phyloP scores from a whole-genome alignment of 2,888 invertebrate species.

The Agrochola macilenta region DNA sequence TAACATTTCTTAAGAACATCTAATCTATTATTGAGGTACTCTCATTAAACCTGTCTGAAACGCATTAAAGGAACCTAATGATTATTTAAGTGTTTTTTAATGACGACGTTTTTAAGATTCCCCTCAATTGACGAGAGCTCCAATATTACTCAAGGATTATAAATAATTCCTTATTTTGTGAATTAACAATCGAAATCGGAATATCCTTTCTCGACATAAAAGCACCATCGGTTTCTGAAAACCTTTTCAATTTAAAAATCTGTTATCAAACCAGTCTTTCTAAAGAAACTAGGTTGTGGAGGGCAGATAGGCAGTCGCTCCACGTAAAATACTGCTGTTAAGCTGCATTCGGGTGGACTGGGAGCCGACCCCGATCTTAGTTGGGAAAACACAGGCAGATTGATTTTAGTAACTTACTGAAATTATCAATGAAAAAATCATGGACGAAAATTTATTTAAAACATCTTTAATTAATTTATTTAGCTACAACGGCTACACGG shows the following conservation, averaged over 20 bases:
- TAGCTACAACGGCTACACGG: too few relatives aligned
- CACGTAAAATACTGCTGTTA: too few relatives aligned
- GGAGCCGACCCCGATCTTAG: not conserved
- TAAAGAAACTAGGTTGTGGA: not conserved
- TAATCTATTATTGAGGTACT: not conserved
- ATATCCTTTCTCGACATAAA: not conserved
- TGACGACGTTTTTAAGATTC: conserved; percentile 16
- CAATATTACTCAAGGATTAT: conserved; percentile 19
- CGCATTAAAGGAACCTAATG: conserved; percentile 15
- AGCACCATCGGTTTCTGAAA: not conserved
- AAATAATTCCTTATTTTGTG: conserved; percentile 13
- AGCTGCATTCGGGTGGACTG: not conserved
- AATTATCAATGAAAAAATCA: too few relatives aligned
- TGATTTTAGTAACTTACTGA: too few relatives aligned
- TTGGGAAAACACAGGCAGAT: not conserved
- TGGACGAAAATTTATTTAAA: too few relatives aligned
- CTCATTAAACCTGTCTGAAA: conserved; percentile 22
- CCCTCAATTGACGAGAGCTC: not conserved
- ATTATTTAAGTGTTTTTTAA: conserved; percentile 44
- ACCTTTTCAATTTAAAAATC: conserved; percentile 8
- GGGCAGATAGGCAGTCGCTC: not conserved
- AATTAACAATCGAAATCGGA: not conserved
- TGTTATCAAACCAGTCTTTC: not conserved
- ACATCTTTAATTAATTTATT: too few relatives aligned
- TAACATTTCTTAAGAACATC: not conserved